Conservation (phyloP, 2,113 vertebrate species). For the Ameiurus melas region DNA sequence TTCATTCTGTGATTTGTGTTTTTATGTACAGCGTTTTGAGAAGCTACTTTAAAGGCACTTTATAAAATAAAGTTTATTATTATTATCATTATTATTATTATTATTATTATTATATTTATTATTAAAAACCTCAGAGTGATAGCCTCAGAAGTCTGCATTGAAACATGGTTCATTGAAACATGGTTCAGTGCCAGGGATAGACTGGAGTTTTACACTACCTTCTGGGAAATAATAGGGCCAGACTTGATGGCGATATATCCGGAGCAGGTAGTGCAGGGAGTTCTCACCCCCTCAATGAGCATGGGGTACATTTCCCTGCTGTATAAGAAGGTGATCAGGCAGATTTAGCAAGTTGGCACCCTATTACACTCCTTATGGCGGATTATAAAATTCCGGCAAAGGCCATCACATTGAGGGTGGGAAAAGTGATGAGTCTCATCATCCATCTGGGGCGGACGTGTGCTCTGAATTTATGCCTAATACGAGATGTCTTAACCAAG, state of each 20-base stretch:
- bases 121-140: too few species aligned
- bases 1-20: too few species aligned
- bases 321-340: neutral
- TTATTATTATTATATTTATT: too few species aligned
- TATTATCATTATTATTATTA: too few species aligned
- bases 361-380: neutral
- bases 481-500: neutral
- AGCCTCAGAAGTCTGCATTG: too few species aligned
- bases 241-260: neutral
- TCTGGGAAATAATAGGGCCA: too few species aligned
- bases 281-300: neutral
- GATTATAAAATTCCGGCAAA: constrained; percentile 25
- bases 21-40: too few species aligned
- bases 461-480: neutral
- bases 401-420: neutral
- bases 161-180: too few species aligned
- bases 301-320: neutral
- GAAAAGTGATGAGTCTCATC: neutral
- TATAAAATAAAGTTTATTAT: too few species aligned
- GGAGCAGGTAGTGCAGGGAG: neutral
- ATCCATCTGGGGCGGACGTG: neutral
- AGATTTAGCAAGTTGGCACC: neutral
- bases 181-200: too few species aligned
- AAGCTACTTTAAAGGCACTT: too few species aligned
- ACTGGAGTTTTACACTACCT: too few species aligned